Base-by-base conservation (phyloP, 2,888 invertebrate species). In the Epirrita christyi region DNA sequence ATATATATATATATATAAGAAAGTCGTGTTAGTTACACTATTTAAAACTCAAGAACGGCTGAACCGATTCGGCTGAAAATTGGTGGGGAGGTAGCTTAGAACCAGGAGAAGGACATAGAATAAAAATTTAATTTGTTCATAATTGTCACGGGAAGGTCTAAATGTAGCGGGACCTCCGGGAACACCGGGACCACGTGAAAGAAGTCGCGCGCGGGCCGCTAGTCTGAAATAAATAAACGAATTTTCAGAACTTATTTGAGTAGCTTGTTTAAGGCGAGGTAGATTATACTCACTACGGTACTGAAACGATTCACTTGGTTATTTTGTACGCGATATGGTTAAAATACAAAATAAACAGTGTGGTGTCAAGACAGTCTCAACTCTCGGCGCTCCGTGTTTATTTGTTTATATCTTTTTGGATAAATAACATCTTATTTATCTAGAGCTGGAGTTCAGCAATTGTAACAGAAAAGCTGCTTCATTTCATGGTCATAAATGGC, bases 281-380 rank as follows among this genome's bases (percentile, higher is more conserved):
- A 15, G 37, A 48, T 55, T 21, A 21, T 21, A 21, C 21, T 21
- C 21, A 43, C 15, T 29, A 8, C 11, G 10, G n/a, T 8, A 37
- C 49, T 55, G 50, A 40, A 50, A 45, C 27, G 11, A 13, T 37
- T 46, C 29, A 42, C 56, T 51, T 50, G 36, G 51, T 42, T 51
- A 56, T 56, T 56, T 56, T 51, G 51, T 56, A 36, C 46, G 36
- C 38, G 53, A 50, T 63, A 55, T 64, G 75, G 75, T 75, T 83
- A 77, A 78, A 77, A 84, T 81, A 83, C 80, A 83, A 83, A 67
- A 76, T 80, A 86, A 88, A 87, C 81, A 86, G 58, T 58, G 61
- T 68, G 68, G 81, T 80, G 82, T 80, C 80, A 76, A 75, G 72
- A 64, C 75, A 80, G 79, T 81, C 85, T 80, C 80, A 63, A 80